These are phyloP conservation scores for Oreochromis tanganicae DNA, from an alignment of 2,113 vertebrate genomes.

Conservation along the genomic window DNA sequence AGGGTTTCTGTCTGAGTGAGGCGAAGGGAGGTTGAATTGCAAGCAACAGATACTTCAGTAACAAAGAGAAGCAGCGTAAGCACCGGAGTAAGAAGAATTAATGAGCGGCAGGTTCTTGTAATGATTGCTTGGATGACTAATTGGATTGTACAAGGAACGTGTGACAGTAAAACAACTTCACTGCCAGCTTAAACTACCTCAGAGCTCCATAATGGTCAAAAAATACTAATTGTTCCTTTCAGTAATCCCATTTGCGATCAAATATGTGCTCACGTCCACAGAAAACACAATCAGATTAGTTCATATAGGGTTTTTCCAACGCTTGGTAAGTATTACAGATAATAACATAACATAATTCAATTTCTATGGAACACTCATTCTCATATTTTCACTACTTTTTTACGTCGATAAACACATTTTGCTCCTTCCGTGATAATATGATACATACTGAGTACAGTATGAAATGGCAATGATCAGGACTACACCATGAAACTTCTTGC, in stretches of 20 bases:
- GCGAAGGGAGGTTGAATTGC: not conserved
- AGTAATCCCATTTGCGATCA: not conserved
- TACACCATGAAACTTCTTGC: not conserved
- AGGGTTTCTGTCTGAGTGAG: not conserved
- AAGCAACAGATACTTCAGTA: not conserved
- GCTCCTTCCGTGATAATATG: not conserved
- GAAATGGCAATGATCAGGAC: not conserved
- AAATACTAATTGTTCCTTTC: not conserved
- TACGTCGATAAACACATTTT: not conserved
- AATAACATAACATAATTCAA: not conserved
- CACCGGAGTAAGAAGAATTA: not conserved
- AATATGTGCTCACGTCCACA: not conserved
- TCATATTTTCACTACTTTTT: not conserved
- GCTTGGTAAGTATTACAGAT: not conserved
- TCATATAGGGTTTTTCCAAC: not conserved
- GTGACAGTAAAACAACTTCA: not conserved
- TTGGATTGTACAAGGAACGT: not conserved
- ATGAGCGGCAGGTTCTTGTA: not conserved
- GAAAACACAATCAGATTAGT: not conserved
- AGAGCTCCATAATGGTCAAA: not conserved
- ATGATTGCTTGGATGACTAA: not conserved
- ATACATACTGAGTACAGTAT: not conserved
- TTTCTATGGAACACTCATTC: not conserved
- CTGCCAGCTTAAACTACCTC: not conserved
- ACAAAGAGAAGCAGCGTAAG: not conserved